Evolutionary conservation across 2,888 invertebrate species (phyloP), one percentile per base, ranked within the genome.

Genomic region (Stratiomys singularior): DNA sequence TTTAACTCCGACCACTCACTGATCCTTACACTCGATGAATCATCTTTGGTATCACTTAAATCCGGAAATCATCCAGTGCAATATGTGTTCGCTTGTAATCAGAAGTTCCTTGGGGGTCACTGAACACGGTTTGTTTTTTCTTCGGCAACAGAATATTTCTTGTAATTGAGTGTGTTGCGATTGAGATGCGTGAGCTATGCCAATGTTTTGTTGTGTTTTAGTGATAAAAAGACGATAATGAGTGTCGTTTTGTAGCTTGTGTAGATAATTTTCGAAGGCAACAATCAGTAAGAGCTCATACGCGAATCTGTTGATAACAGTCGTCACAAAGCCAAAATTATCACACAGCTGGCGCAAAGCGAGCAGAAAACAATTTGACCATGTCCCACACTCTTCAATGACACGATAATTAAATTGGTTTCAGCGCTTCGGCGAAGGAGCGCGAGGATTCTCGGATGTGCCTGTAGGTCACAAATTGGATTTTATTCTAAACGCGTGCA

Each of bases 401-500:
- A 71, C 47, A 9, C 47, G 71, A 25, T 71, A 28, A 64, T 52
- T 23, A 47, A 52, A n/a, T 71, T 13, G 25, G 47, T 25, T 9
- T 52, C 71, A 23, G 47, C 67, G 44, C 25, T 23, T 47, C 23
- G n/a, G 52, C 25, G 47, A 71, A 21, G 15, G 28, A 18, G 44
- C 44, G 44, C 21, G 18, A 23, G 18, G 11, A 60, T 25, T 60
- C 58, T 3, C 37, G 37, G 37, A 5, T 9, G 37, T 13, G 25
- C 11, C 44, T 27, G 3, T 67, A 27, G 44, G 28, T 18, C 44
- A 18, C 2, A 21, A 67, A 67, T 27, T 37, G 11, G 67, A 67
- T 27, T 67, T 67, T 71, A 71, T 56, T 58, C 58, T 60, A 60
- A 37, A 60, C 74, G 74, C 71, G 71, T 60, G 74, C 74, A 74